These are phyloP conservation scores for Urocyon cinereoargenteus DNA, from an alignment of 2,797 vertebrate genomes.

Conservation along the genomic window DNA sequence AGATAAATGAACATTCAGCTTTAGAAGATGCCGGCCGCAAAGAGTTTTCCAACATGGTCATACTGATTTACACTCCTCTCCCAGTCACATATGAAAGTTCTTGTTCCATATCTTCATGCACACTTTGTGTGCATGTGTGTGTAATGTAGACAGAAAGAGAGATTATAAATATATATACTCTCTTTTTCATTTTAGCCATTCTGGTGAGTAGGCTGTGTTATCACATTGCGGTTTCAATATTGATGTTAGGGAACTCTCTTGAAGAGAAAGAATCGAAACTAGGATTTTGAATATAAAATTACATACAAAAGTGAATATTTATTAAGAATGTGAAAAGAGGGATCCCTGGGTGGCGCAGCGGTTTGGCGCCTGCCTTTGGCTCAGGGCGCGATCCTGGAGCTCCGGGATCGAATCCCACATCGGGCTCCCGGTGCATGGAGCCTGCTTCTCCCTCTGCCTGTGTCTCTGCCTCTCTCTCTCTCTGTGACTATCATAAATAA, in stretches of 20 bases:
- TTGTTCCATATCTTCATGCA: neutral
- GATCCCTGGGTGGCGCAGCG: no score
- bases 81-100: fast-evolving
- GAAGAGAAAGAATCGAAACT: conserved; percentile 17
- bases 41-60: neutral
- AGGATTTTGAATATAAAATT: neutral
- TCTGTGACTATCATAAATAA: no score
- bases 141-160: neutral
- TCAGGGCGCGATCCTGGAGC: no score
- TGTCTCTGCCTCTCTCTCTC: no score
- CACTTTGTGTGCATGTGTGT: neutral
- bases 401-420: no score
- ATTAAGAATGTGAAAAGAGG: conserved; percentile 26
- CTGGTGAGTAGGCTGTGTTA: neutral
- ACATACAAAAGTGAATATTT: conserved; percentile 34
- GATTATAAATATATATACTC: neutral
- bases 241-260: neutral
- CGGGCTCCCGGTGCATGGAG: no score
- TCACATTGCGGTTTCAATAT: conserved; percentile 16
- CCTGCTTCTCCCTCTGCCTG: no score
- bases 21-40: neutral
- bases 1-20: neutral
- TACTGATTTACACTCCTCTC: neutral
- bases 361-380: no score
- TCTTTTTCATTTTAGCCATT: conserved; percentile 2